Evolutionary conservation across 1,140 invertebrate genomes (phyloP), one percentile per base, ranked within the genome.

Genomic region (Paraescarpia echinospica): DNA sequence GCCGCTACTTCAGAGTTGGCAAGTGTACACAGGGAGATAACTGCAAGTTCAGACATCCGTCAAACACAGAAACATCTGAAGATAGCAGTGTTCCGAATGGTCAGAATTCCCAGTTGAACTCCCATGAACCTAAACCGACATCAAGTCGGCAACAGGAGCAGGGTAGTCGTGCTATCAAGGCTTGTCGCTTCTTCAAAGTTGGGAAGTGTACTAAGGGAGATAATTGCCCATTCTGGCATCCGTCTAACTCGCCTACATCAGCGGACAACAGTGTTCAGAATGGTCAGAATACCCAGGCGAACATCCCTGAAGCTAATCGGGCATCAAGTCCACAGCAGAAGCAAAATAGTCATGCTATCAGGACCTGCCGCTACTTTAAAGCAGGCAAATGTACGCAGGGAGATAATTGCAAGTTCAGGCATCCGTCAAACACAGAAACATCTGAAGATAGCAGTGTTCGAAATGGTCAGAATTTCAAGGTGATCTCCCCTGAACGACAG

Each of bases 171-270:
- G 22, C 33, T 33, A 93, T 91, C 91, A 93, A 90, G 89, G 5
- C 93, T 2, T 94, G 94, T 89, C 88, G 91, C 9, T 94, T 92
- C 92, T 94, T 93, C 92, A 94, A 91, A 35, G 89, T 35, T 34
- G 94, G 94, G 1, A 92, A 93, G 34, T 95, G 94, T 93, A 92
- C 88, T 89, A 94, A 92, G 93, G 94, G 94, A 89, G 93, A 91
- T 33, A 92, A 92, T 18, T 95, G 94, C 92, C 92, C 92, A 51
- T 94, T 94, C 93, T 93, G 89, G 35, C 94, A 95, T 92, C 88
- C 92, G 31, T 48, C 22, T 31, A 91, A 89, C 35, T 35, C 41
- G 4, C 41, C 4, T 6, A 41, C 41, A 41, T 41, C 41, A 41
- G 41, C 41, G 12, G 41, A 12, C 41, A 41, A 12, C 41, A 41